These are phyloP conservation scores for Anoura caudifer DNA, from an alignment of 2,113 vertebrate species.

Conservation along the genomic window DNA sequence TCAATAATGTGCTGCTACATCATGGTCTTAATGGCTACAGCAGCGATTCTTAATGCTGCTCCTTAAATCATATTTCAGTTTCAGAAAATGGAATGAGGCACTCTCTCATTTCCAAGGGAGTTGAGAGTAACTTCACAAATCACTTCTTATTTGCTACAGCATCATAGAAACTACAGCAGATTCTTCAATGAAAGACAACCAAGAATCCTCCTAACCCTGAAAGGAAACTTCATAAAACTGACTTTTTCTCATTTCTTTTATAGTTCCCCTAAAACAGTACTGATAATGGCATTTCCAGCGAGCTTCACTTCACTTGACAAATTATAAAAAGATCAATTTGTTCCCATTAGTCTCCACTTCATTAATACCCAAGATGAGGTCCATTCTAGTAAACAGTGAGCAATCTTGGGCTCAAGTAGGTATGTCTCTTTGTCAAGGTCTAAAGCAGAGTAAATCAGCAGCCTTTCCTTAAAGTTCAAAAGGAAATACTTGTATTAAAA, in stretches of 20 bases:
- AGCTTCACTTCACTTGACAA: slow-evolving; percentile 72
- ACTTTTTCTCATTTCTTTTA: slow-evolving; percentile 58
- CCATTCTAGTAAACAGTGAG: slow-evolving; percentile 30
- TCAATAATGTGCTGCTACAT: background rate
- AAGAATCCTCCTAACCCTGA: slow-evolving; percentile 39
- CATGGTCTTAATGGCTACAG: slow-evolving; percentile 40
- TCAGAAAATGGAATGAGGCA: slow-evolving; percentile 72
- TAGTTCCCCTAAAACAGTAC: slow-evolving; percentile 58
- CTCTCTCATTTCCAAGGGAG: slow-evolving; percentile 67
- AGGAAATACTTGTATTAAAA: slow-evolving; percentile 74
- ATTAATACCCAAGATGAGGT: slow-evolving; percentile 68
- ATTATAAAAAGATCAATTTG: slow-evolving; percentile 78
- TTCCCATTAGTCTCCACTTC: slow-evolving; percentile 71
- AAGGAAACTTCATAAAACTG: slow-evolving; percentile 63
- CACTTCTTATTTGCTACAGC: slow-evolving; percentile 68
- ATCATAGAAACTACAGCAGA: slow-evolving; percentile 19
- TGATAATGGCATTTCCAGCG: slow-evolving; percentile 71
- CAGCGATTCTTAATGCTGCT: slow-evolving; percentile 61
- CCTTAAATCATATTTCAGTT: slow-evolving; percentile 72
- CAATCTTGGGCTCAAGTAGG: slow-evolving; percentile 25
- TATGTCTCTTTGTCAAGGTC: slow-evolving; percentile 57
- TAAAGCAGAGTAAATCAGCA: slow-evolving; percentile 68
- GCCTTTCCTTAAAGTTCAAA: slow-evolving; percentile 73
- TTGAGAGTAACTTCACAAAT: slow-evolving; percentile 72
- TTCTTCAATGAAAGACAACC: slow-evolving; percentile 61